Percentiles rank a stretch among this genome's conserved stretches.
Conservation (phyloP, 2,797 vertebrate species). For the Parauchenoglanis ngamensis region DNA sequence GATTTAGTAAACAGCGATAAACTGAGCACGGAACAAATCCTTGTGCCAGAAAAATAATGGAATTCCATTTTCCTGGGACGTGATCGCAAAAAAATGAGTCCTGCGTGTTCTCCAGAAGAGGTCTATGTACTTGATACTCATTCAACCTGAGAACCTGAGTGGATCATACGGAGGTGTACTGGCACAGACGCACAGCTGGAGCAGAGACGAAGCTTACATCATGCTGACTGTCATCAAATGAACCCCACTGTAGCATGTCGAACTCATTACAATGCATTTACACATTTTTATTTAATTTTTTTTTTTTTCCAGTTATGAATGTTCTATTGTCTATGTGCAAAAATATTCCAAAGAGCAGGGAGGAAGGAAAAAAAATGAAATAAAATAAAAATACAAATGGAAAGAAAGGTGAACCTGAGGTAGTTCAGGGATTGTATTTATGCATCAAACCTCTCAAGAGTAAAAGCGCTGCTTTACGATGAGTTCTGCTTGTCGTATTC, state of each 20-base stretch:
- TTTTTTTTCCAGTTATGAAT: slow-evolving; percentile 36
- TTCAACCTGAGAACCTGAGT: slow-evolving; percentile 36
- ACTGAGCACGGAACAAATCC: neutral
- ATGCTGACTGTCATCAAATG: slow-evolving; percentile 27
- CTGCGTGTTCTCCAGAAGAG: neutral
- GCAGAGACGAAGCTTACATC: slow-evolving; percentile 6
- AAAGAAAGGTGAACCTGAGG: slow-evolving; percentile 26
- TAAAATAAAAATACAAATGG: neutral
- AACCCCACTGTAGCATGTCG: neutral
- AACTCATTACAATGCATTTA: slow-evolving; percentile 20
- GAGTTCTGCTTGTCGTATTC: slow-evolving; percentile 19
- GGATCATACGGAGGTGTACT: slow-evolving; percentile 2
- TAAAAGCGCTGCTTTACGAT: slow-evolving; percentile 16
- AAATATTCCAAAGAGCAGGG: slow-evolving; percentile 23
- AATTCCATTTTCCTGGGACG: slow-evolving; percentile 12
- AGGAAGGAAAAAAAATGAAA: neutral
- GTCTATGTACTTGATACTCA: slow-evolving; percentile 5
- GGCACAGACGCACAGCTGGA: slow-evolving; percentile 11
- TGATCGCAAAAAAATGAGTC: neutral
- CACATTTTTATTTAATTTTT: neutral
- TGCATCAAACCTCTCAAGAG: slow-evolving; percentile 14
- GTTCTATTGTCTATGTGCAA: slow-evolving; percentile 31
- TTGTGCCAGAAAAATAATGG: neutral
- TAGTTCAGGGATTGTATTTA: slow-evolving; percentile 37
- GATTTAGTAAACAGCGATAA: neutral